Evolutionary conservation across 2,888 invertebrate species (phyloP).

Genomic region (Nomada hirtipes): DNA sequence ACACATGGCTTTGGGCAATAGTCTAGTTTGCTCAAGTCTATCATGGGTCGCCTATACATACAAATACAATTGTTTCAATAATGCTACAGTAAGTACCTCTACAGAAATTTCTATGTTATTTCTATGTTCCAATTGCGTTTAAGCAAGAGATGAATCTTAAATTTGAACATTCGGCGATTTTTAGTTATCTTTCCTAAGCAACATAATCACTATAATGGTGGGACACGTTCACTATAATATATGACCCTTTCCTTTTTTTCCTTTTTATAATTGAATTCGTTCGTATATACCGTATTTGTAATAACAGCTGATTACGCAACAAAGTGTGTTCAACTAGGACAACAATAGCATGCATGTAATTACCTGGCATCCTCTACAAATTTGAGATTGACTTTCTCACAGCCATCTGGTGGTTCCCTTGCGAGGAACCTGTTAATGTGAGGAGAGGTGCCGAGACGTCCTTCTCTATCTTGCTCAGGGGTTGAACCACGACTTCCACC

Average conservation of each 20-base stretch:
- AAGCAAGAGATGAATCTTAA: constrained; percentile 1
- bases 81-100: background rate
- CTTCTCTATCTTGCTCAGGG: constrained; percentile 90
- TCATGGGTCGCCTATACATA: constrained; percentile 83
- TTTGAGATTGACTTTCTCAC: constrained; percentile 93
- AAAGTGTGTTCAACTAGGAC: background rate
- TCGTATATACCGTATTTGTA: background rate
- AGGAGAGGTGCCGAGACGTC: constrained; percentile 91
- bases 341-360: constrained; percentile 37
- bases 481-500: constrained; percentile 92
- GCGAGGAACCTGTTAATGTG: constrained; percentile 94
- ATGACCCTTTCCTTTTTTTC: background rate
- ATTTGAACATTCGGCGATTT: background rate
- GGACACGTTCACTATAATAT: background rate
- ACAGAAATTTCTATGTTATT: constrained; percentile 7
- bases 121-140: background rate
- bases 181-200: background rate
- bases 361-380: constrained; percentile 87
- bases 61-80: constrained; percentile 58
- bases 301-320: background rate
- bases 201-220: background rate
- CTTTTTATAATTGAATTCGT: background rate
- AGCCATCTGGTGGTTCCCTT: constrained; percentile 95
- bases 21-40: constrained; percentile 85
- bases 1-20: constrained; percentile 88